A percentile compares a stretch with the other conserved stretches of the same genome.
These are phyloP conservation scores for Mellivora capensis DNA, from an alignment of 2,113 vertebrate species.

Conservation along the genomic window DNA sequence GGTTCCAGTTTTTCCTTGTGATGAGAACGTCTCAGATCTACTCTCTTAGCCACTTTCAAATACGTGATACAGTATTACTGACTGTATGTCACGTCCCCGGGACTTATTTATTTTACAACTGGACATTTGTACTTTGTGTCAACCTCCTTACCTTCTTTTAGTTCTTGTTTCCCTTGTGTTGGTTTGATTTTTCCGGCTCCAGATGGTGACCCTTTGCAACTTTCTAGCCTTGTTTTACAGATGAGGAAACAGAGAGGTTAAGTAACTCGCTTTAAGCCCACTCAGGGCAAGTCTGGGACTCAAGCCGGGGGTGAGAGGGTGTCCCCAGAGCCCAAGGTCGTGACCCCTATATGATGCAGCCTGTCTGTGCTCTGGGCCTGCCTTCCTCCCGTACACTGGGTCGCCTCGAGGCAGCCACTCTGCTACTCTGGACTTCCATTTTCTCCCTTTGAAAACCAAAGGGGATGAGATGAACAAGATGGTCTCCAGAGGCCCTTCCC, in stretches of 20 bases:
- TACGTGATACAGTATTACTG: neutral
- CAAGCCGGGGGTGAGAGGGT: too few relatives aligned
- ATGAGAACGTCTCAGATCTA: neutral
- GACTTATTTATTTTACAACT: neutral
- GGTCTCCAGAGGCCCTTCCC: neutral
- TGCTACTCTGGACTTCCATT: neutral
- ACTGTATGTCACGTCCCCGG: neutral
- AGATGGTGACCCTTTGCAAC: neutral
- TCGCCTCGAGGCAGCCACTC: neutral
- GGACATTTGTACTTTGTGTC: neutral
- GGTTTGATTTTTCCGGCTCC: neutral
- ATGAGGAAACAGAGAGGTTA: neutral
- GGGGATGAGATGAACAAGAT: neutral
- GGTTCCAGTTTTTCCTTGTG: neutral
- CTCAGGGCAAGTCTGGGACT: neutral
- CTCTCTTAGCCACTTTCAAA: neutral
- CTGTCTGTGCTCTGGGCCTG: neutral
- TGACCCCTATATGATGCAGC: accelerated
- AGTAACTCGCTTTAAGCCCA: neutral
- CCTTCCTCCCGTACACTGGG: accelerated
- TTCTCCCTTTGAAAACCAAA: neutral
- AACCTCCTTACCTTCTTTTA: neutral
- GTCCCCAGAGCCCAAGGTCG: neutral
- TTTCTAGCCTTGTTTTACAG: neutral
- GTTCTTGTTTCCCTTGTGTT: neutral